These are phyloP conservation scores for Triplophysa dalaica DNA, from an alignment of 2,113 vertebrate species.

Conservation along the genomic window DNA sequence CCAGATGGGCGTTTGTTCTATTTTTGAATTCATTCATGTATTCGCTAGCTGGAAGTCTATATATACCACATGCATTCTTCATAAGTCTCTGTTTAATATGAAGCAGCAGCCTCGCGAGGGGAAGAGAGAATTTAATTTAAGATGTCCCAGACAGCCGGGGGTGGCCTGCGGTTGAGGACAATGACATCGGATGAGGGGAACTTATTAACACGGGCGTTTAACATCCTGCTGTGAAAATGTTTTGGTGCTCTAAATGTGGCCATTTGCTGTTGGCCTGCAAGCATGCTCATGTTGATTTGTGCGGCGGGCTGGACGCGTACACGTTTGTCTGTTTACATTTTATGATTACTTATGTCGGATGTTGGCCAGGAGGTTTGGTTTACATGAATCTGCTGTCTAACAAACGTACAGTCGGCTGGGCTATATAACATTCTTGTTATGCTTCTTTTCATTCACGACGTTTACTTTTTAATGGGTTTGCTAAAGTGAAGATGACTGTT, in stretches of 20 bases:
- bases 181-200: not conserved
- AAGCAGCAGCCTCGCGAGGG: conserved; percentile 49
- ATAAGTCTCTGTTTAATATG: conserved; percentile 56
- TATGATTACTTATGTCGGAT: not conserved
- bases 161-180: not conserved
- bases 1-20: conserved; percentile 13
- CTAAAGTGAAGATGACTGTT: not conserved
- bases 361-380: not conserved
- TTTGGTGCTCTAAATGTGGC: not conserved
- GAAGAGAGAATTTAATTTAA: conserved; percentile 27
- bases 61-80: conserved; percentile 50
- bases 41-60: conserved; percentile 63
- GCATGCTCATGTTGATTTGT: not conserved
- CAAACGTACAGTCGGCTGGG: not conserved
- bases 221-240: not conserved
- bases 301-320: not conserved
- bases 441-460: not conserved
- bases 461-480: not conserved
- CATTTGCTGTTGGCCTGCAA: not conserved
- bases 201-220: not conserved
- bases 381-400: not conserved
- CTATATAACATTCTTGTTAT: not conserved
- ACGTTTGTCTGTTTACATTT: not conserved
- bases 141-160: conserved; percentile 1
- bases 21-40: conserved; percentile 63